Evolutionary conservation across 2,113 vertebrate species (phyloP), one percentile per base, ranked within the genome.

Genomic region (Pao palembangensis): DNA sequence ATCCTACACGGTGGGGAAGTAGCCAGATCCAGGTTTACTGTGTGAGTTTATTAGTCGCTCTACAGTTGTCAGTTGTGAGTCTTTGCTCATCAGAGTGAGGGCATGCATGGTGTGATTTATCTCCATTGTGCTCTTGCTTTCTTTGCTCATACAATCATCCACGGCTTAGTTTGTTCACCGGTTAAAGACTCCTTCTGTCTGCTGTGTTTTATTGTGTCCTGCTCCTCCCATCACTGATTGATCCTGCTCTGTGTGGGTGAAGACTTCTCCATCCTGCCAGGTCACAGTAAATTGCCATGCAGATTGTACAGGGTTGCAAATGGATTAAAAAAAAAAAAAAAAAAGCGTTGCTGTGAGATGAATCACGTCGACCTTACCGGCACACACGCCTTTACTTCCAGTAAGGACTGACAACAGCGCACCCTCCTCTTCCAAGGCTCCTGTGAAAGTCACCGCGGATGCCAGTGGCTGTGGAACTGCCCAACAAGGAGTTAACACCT

Each of bases 401-500:
- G 85, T 79, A 87, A 87, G 59, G 61, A 71, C 64, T 49, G 51
- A 28, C 55, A 51, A 55, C 58, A 10, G 60, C 54, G n/a, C 46
- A n/a, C 64, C 71, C 61, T 19, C 77, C 75, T 81, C 67, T 63
- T 70, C 51, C 51, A 50, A 12, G 8, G 38, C 23, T 53, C 5
- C 15, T 3, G 12, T 51, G 51, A 74, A 67, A 71, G 44, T 55
- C 55, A n/a, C 20, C 59, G 49, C 31, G 8, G 2, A 58, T 71
- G 75, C 73, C 64, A 73, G 11, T 19, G 52, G 44, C 62, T 67
- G 55, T 67, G 51, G 47, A 71, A 50, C 56, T 69, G 69, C 73
- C 80, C 77, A 81, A 64, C 73, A 81, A 87, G 75, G 84, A 80
- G 83, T 85, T 87, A 87, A 86, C 71, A 74, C 81, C 73, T 85